Conservation (phyloP, 2,888 invertebrate species). For the Neoascia interrupta region DNA sequence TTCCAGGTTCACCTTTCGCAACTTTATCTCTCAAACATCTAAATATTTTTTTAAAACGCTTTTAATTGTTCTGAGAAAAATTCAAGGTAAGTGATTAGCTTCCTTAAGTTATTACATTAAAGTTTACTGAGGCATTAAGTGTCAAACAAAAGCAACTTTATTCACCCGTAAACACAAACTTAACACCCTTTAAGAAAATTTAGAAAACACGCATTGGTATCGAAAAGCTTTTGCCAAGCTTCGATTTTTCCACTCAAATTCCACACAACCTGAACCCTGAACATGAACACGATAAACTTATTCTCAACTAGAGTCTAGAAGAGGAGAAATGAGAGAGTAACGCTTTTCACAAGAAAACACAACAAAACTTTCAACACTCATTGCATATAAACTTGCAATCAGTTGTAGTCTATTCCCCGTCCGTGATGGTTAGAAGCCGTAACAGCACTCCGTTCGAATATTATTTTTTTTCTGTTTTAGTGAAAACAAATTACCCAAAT, state of each 20-base stretch:
- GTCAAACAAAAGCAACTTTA: neutral
- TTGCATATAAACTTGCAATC: constrained; percentile 28
- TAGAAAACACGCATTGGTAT: neutral
- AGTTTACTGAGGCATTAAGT: too few relatives aligned
- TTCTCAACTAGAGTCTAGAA: constrained; percentile 14
- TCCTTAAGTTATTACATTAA: too few relatives aligned
- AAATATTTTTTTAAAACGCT: too few relatives aligned
- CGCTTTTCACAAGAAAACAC: constrained; percentile 33
- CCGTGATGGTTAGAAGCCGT: constrained; percentile 62
- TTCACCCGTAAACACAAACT: neutral
- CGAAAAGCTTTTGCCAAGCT: constrained; percentile 23
- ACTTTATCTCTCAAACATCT: too few relatives aligned
- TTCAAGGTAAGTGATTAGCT: too few relatives aligned
- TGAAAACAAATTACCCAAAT: constrained; percentile 29
- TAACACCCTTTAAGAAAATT: neutral
- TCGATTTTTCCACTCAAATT: constrained; percentile 25
- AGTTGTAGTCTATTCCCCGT: constrained; percentile 63
- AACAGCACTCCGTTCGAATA: constrained; percentile 34
- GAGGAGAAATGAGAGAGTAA: constrained; percentile 17
- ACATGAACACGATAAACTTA: too few relatives aligned
- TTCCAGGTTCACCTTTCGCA: too few relatives aligned
- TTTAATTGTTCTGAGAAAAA: too few relatives aligned
- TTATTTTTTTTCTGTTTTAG: constrained; percentile 52
- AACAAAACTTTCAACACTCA: constrained; percentile 24
- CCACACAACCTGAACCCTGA: neutral